Evolutionary conservation across 1,140 invertebrate genomes (phyloP).

Genomic region (Cryptotermes secundus): DNA sequence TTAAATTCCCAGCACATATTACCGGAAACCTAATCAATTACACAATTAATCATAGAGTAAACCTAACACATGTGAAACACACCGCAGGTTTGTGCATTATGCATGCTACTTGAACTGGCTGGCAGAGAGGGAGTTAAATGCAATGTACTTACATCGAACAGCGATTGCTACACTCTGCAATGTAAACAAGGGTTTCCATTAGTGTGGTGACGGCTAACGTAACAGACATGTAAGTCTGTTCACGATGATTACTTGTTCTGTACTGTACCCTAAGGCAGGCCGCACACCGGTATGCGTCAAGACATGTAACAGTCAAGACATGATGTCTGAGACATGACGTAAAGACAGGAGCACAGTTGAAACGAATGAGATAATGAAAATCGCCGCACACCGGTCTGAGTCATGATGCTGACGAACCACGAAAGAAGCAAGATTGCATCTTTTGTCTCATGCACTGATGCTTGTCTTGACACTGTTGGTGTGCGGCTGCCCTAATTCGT

Average conservation of each 20-base stretch:
- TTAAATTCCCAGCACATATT: neutral
- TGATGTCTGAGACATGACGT: too few species aligned
- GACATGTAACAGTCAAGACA: too few species aligned
- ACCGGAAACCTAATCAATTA: constrained; percentile 9
- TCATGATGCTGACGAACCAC: too few species aligned
- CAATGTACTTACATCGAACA: neutral
- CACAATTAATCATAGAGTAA: constrained; percentile 1
- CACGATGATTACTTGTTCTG: neutral
- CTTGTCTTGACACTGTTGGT: too few species aligned
- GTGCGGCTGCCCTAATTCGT: neutral
- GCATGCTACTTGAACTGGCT: neutral
- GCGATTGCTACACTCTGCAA: neutral
- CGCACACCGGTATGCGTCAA: too few species aligned
- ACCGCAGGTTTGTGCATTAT: neutral
- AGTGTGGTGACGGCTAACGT: neutral
- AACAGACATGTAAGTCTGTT: neutral
- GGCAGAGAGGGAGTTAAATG: neutral
- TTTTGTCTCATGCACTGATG: too few species aligned
- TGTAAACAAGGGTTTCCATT: neutral
- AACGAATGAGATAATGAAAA: too few species aligned
- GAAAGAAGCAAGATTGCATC: too few species aligned
- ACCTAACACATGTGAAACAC: neutral
- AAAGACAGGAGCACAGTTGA: too few species aligned
- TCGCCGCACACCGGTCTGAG: too few species aligned
- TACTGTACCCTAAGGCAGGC: neutral